A percentile compares a stretch with the other conserved stretches of the same genome.
Evolutionary conservation across 2,888 invertebrate genomes (phyloP).

Genomic region (Acanthosepion esculentum): DNA sequence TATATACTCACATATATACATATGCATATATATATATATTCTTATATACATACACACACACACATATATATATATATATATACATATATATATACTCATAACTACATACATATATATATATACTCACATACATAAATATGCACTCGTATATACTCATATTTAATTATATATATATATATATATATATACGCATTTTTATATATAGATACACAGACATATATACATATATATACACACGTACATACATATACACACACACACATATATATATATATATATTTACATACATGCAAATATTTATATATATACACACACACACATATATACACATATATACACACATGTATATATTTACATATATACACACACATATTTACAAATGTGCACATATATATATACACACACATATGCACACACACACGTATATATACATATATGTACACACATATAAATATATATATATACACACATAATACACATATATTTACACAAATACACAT

Average conservation of each 20-base stretch:
- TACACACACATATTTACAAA: background rate
- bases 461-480: background rate
- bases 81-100: background rate
- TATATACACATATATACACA: background rate
- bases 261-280: background rate
- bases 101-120: background rate
- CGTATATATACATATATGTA: background rate
- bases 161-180: slow-evolving; percentile 9
- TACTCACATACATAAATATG: too few relatives aligned
- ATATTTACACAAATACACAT: background rate
- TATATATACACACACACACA: too few relatives aligned
- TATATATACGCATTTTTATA: background rate
- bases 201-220: background rate
- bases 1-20: background rate
- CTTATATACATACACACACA: background rate
- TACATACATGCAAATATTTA: background rate
- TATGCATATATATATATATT: background rate
- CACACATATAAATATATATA: background rate
- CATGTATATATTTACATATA: too few relatives aligned
- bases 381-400: background rate
- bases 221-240: too few relatives aligned
- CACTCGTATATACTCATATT: too few relatives aligned
- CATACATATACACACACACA: background rate
- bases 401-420: background rate
- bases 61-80: background rate